phyloP scores from a whole-genome alignment of 2,888 invertebrate genomes.

The Beris chalybata region DNA sequence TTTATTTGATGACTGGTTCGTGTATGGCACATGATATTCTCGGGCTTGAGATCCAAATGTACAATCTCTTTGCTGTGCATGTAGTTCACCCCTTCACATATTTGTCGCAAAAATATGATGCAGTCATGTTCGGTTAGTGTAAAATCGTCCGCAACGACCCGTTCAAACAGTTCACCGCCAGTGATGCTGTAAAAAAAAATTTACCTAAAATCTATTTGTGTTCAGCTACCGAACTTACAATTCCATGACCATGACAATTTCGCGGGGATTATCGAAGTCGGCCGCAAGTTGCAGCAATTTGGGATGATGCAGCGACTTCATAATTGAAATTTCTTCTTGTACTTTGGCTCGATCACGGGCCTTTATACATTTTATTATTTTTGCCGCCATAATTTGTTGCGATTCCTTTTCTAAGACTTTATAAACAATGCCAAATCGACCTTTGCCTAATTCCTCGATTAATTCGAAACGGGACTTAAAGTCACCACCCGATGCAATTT shows the following conservation, averaged over 20 bases:
- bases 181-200: slow-evolving; percentile 69
- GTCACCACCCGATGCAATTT: slow-evolving; percentile 60
- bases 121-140: slow-evolving; percentile 86
- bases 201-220: background rate
- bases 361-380: slow-evolving; percentile 75
- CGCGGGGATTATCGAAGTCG: slow-evolving; percentile 75
- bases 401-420: slow-evolving; percentile 68
- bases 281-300: slow-evolving; percentile 82
- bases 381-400: slow-evolving; percentile 74
- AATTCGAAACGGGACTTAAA: slow-evolving; percentile 67
- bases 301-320: slow-evolving; percentile 82
- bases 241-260: slow-evolving; percentile 87
- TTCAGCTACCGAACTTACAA: slow-evolving; percentile 68
- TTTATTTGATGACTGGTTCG: slow-evolving; percentile 83
- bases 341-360: slow-evolving; percentile 75
- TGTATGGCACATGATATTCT: slow-evolving; percentile 91
- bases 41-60: slow-evolving; percentile 92
- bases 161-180: slow-evolving; percentile 91
- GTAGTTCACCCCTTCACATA: slow-evolving; percentile 87
- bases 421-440: slow-evolving; percentile 72
- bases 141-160: slow-evolving; percentile 91
- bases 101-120: slow-evolving; percentile 84
- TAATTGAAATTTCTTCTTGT: slow-evolving; percentile 80
- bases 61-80: slow-evolving; percentile 84
- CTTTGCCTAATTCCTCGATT: slow-evolving; percentile 74